Percentiles rank a stretch among this genome's conserved stretches.
Evolutionary conservation across 2,797 vertebrate species (phyloP).

Genomic region (Natrix natrix): DNA sequence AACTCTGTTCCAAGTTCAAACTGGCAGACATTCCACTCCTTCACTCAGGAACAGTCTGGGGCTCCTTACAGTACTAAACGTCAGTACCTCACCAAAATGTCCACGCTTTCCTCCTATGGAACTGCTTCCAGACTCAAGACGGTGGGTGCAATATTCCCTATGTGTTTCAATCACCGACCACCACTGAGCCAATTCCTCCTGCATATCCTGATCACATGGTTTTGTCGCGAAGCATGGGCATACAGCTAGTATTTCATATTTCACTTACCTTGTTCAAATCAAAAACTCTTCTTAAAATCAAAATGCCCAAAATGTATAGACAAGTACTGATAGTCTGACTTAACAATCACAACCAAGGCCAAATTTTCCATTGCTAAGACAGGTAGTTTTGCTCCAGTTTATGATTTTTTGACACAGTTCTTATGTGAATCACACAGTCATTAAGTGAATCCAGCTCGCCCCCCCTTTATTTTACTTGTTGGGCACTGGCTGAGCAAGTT

Average conservation of each 20-base stretch:
- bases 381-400: not conserved
- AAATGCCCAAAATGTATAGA: not conserved
- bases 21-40: no score
- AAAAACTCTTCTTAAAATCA: not conserved
- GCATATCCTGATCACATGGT: no score
- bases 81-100: no score
- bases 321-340: not conserved
- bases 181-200: no score
- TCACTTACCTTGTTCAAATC: not conserved
- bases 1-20: no score
- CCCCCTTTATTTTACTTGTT: not conserved
- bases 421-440: not conserved
- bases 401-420: not conserved
- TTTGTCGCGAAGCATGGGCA: no score
- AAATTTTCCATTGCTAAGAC: not conserved
- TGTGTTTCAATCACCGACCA: no score
- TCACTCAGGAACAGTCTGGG: no score
- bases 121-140: no score
- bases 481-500: not conserved
- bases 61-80: no score
- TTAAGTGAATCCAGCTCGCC: not conserved
- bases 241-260: not conserved
- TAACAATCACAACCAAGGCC: not conserved
- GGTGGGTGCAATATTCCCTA: no score
- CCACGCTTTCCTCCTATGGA: no score